Evolutionary conservation across 2,888 invertebrate species (phyloP), one percentile per base, ranked within the genome.

Genomic region (Epiblema foenella): DNA sequence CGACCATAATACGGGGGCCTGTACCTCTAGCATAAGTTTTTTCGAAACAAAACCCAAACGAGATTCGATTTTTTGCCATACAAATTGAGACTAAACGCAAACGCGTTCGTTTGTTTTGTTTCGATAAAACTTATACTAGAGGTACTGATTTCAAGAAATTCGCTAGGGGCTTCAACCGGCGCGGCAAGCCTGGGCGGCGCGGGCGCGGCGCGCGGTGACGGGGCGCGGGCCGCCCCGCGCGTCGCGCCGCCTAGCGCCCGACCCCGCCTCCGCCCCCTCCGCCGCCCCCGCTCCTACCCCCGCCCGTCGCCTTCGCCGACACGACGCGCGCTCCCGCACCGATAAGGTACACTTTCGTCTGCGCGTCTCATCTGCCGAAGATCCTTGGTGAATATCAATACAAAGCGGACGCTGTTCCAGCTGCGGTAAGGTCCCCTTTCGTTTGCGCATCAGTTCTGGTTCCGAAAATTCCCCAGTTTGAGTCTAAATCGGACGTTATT

Each of bases 141-240:
- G n/a, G n/a, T n/a, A n/a, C n/a, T n/a, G n/a, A n/a, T n/a, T n/a
- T n/a, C n/a, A n/a, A n/a, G n/a, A n/a, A 3, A 24, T 4, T 58
- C 0, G 1, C 1, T 78, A 93, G 93, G 77, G 93, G 93, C 37
- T 93, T 93, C 88, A 93, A 93, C 84, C 88, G 93, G 0, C 93
- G 93, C 77, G 90, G 90, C 72, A 89, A 85, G 83, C 89, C 89
- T 24, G 93, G 92, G 2, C 85, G 91, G 49, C 90, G 92, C 73
- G 89, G 89, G 2, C 89, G 89, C 74, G 86, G 88, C 77, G 83
- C 74, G 82, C 85, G 85, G 85, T 85, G 85, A 87, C 87, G 80
- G 80, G 75, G 73, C 62, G 70, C 73, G 74, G 74, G 76, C 72
- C 62, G 33, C 77, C 74, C 73, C 66, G 76, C 71, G 75, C 68